These are phyloP conservation scores for Rhinoderma darwinii DNA, from an alignment of 2,113 vertebrate genomes.

Conservation along the genomic window DNA sequence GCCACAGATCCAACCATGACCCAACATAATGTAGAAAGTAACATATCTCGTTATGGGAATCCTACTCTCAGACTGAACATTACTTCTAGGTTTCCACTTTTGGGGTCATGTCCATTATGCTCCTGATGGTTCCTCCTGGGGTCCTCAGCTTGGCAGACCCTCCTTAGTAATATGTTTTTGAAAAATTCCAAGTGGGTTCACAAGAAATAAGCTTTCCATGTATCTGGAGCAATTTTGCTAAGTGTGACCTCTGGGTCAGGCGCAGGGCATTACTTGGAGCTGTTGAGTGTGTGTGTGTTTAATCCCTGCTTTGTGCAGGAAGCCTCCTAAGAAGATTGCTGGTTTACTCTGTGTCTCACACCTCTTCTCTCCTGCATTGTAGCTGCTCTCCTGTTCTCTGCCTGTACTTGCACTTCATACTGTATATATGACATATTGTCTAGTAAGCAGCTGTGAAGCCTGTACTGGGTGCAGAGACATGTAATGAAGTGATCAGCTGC, in stretches of 20 bases:
- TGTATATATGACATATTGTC: background rate
- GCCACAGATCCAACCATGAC: background rate
- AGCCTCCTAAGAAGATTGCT: conserved; percentile 58
- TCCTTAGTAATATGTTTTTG: background rate
- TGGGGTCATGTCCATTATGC: background rate
- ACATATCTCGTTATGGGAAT: background rate
- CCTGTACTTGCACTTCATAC: background rate
- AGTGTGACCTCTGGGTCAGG: conserved; percentile 52
- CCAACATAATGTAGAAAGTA: background rate
- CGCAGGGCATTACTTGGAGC: conserved; percentile 47
- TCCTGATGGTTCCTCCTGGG: background rate
- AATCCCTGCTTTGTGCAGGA: conserved; percentile 59
- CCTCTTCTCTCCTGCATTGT: conserved; percentile 14
- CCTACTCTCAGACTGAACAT: background rate
- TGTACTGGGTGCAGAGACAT: background rate
- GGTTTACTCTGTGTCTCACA: conserved; percentile 37
- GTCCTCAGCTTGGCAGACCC: background rate
- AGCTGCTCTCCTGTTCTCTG: background rate
- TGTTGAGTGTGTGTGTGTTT: conserved; percentile 36
- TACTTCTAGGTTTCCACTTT: background rate
- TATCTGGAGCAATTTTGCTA: conserved; percentile 11
- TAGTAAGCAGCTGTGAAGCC: background rate
- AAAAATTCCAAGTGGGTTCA: background rate
- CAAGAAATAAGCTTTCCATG: background rate
- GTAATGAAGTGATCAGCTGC: background rate